Conservation (phyloP, 1,140 invertebrate species). For the Trichonephila clavata region DNA sequence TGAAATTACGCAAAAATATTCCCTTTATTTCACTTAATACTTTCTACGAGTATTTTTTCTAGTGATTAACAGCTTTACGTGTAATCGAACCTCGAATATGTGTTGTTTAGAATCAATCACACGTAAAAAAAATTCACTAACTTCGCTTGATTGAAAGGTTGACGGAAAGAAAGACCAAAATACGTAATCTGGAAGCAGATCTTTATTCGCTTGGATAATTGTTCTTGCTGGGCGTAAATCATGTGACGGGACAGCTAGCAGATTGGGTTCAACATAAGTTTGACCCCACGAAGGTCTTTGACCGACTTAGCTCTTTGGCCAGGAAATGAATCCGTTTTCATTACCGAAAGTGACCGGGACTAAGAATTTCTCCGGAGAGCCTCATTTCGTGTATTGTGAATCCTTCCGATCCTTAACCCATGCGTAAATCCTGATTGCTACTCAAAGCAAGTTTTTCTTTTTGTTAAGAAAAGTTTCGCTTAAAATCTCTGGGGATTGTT, state of each 20-base stretch:
- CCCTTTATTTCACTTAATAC: too few species aligned
- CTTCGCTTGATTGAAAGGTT: neutral
- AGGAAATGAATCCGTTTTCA: slow-evolving; percentile 59
- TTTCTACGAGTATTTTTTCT: too few species aligned
- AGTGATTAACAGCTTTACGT: too few species aligned
- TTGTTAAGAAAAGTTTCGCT: neutral
- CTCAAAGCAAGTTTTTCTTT: neutral
- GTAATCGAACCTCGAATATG: neutral
- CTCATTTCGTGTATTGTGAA: neutral
- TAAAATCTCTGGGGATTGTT: neutral
- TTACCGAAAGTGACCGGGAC: slow-evolving; percentile 43
- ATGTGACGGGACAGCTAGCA: slow-evolving; percentile 33
- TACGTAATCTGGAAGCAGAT: neutral
- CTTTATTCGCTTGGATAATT: slow-evolving; percentile 35
- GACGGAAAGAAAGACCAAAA: neutral
- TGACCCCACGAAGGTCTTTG: slow-evolving; percentile 48
- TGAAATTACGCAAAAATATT: too few species aligned
- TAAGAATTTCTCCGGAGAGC: slow-evolving; percentile 22
- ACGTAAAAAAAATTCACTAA: neutral
- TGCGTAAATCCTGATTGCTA: neutral
- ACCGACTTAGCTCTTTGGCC: slow-evolving; percentile 41
- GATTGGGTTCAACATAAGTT: slow-evolving; percentile 54
- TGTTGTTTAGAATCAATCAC: neutral
- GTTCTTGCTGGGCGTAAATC: slow-evolving; percentile 54
- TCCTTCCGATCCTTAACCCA: neutral